Conservation (phyloP, 2,113 vertebrate genomes). For the Plotosus lineatus region DNA sequence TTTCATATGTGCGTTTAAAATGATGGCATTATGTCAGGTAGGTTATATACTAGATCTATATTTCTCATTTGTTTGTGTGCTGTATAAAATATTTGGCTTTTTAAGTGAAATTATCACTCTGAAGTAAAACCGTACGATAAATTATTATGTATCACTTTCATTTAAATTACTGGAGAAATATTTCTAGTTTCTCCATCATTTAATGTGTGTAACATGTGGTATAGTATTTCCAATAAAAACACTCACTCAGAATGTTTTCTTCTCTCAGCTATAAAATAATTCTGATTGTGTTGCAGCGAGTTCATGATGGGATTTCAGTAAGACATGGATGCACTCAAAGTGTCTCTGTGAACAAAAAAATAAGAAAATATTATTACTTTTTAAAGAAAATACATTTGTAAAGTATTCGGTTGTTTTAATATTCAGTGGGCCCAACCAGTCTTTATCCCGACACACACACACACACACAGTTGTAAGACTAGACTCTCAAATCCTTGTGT, state of each 20-base stretch:
- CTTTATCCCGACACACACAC: neutral
- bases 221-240: neutral
- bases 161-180: neutral
- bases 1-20: neutral
- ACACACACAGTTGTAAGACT: neutral
- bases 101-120: neutral
- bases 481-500: slow-evolving; percentile 12
- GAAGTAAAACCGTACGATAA: neutral
- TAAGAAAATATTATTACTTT: neutral
- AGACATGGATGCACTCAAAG: neutral
- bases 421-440: neutral
- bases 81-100: neutral
- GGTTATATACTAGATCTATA: neutral
- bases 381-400: neutral
- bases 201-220: neutral
- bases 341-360: neutral
- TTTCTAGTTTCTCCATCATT: neutral
- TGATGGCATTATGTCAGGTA: neutral
- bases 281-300: neutral
- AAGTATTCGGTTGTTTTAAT: neutral
- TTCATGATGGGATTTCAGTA: neutral
- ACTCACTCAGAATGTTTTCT: slow-evolving; percentile 4
- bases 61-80: neutral
- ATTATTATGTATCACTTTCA: neutral
- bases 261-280: neutral